Base-by-base conservation (phyloP, 2,888 invertebrate species). In the Drosophila planitibia region DNA sequence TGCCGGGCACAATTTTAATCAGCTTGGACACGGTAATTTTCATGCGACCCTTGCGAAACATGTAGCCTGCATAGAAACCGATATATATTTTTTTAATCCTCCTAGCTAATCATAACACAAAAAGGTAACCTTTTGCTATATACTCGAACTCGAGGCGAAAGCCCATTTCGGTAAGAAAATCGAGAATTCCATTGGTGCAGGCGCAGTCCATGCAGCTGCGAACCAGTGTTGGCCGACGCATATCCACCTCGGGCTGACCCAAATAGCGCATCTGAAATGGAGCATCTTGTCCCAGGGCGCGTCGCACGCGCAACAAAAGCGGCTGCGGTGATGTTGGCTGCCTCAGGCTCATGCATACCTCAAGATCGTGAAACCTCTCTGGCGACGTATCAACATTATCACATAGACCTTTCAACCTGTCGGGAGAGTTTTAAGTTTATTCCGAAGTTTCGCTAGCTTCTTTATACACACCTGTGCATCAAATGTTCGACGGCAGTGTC, bases 11-110 rank as follows among this genome's bases (percentile, higher is more conserved):
- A 93, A 97, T 96, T 95, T 98, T 98, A 90, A 97, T 98, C 69
- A 99, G 96, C 93, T 99, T 99, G 0, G 98, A 97, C 0, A 99
- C 98, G 1, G 98, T 98, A 28, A 99, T 97, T 94, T 99, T 99
- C 98, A 99, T 98, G 71, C 98, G 95, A 0, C 99, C 99, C 94
- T 99, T 99, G 69, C 98, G 95, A 91, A 99, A 99, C 96, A 99
- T 97, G 91, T 97, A 98, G 6, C 93, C 93, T 92, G 51, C 2
- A 16, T 33, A 25, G 2, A 33, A 30, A 22, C 7, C 25, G 1
- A 25, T 25, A 25, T 47, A 47, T 25, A 16, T 4, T 0, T 19
- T 1, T 0, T 7, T 10, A 1, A n/a, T 41, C 2, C 30, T 22
- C 37, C 2, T 7, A 22, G 25, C 41, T 41, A 1, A 9, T 14